Percentiles rank a stretch among this genome's conserved stretches.
Conservation (phyloP, 2,113 vertebrate genomes). For the Nothocercus nigrocapillus region DNA sequence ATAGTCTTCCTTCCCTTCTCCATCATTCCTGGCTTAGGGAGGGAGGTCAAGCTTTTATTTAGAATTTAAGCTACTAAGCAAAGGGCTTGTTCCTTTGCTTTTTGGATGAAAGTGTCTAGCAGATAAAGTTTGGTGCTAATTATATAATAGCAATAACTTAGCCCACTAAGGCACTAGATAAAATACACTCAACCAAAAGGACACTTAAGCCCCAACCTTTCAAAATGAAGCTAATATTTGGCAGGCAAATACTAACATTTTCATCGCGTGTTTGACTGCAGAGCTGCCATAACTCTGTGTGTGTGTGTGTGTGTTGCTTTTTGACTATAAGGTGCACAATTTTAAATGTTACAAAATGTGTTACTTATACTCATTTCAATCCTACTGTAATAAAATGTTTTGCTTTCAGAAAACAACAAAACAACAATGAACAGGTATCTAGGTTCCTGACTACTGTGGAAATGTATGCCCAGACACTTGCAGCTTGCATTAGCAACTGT, state of each 20-base stretch:
- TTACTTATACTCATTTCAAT: background rate
- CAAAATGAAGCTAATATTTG: background rate
- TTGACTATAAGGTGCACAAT: background rate
- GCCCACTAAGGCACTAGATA: background rate
- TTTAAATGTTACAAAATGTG: background rate
- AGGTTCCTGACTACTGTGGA: background rate
- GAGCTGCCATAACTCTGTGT: background rate
- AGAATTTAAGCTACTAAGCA: background rate
- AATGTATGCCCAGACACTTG: background rate
- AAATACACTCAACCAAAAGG: background rate
- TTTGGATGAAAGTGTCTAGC: background rate
- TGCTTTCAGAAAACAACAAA: background rate
- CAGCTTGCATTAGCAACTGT: background rate
- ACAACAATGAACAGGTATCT: background rate
- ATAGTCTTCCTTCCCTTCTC: background rate
- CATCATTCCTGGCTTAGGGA: background rate
- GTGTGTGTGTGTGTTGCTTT: background rate
- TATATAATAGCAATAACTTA: background rate
- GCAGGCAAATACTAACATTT: background rate
- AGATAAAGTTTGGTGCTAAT: background rate
- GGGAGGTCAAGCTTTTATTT: background rate
- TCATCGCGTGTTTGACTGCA: background rate
- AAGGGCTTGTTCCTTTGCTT: background rate
- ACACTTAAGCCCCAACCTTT: background rate
- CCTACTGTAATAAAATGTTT: background rate